These are phyloP conservation scores for Megaceryle alcyon DNA, from an alignment of 2,797 vertebrate genomes.

Conservation along the genomic window DNA sequence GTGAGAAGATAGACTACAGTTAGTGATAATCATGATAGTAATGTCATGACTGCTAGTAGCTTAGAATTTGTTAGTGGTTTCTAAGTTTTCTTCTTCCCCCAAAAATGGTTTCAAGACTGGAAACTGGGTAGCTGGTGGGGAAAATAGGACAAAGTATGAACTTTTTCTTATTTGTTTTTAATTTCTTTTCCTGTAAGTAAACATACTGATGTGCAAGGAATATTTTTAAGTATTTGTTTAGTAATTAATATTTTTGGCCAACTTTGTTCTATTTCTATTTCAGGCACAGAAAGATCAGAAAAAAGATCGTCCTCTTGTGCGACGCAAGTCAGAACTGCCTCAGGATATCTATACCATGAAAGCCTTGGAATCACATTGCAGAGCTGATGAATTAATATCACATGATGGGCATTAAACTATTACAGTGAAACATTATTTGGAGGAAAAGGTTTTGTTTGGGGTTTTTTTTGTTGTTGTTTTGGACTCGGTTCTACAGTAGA, in stretches of 20 bases:
- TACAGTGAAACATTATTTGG: conserved; percentile 68
- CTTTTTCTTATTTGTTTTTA: background rate
- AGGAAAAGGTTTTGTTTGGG: conserved; percentile 5
- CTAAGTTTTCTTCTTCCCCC: background rate
- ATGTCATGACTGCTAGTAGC: background rate
- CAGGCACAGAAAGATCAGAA: conserved; percentile 91
- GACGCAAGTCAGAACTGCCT: conserved; percentile 97
- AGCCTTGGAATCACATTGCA: conserved; percentile 98
- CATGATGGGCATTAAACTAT: conserved; percentile 91
- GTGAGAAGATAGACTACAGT: background rate
- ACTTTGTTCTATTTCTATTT: conserved; percentile 41
- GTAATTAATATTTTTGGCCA: background rate
- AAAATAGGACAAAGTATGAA: background rate
- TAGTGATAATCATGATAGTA: background rate
- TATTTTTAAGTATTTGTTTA: background rate
- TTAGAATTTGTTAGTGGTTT: background rate
- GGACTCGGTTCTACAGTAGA: conserved; percentile 82
- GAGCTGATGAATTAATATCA: conserved; percentile 92
- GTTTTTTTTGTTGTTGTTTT: conserved; percentile 50
- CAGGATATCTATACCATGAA: conserved; percentile 98
- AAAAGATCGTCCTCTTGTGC: conserved; percentile 91
- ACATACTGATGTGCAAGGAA: background rate
- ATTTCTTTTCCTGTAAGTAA: background rate
- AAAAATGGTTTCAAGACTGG: background rate
- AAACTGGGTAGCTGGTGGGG: background rate